phyloP scores from a whole-genome alignment of 2,888 invertebrate genomes.

The Diplolepis rosae region DNA sequence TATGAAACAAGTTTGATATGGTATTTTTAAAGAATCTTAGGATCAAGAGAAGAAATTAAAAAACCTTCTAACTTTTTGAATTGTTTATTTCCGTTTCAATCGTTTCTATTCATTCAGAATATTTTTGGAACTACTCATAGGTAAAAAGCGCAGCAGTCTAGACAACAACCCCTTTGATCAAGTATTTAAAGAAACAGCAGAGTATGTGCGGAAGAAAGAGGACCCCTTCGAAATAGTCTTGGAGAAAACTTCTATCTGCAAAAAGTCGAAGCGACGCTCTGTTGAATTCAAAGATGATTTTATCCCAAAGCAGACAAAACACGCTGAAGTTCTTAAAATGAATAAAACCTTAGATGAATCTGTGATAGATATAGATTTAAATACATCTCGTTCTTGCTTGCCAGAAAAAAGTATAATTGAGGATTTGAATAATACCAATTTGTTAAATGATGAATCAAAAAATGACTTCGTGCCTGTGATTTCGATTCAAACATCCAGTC shows the following conservation, averaged over 20 bases:
- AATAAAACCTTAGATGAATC: conserved; percentile 59
- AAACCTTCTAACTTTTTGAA: too few relatives aligned
- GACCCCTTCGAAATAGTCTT: conserved; percentile 67
- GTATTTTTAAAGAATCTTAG: too few relatives aligned
- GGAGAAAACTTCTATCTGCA: conserved; percentile 54
- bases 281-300: conserved; percentile 52
- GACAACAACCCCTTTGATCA: conserved; percentile 69
- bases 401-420: conserved; percentile 30
- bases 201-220: conserved; percentile 61
- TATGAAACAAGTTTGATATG: not conserved
- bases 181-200: conserved; percentile 59
- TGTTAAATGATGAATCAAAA: conserved; percentile 34
- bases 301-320: conserved; percentile 42
- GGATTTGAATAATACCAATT: conserved; percentile 42
- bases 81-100: too few relatives aligned
- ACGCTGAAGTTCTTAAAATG: conserved; percentile 52
- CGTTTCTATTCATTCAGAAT: not conserved
- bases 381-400: not conserved
- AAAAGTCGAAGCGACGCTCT: conserved; percentile 20
- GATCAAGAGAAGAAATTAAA: too few relatives aligned
- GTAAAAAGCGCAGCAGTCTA: conserved; percentile 53
- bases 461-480: conserved; percentile 1
- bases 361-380: conserved; percentile 23
- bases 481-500: not conserved
- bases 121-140: not conserved